Evolutionary conservation across 2,113 vertebrate species (phyloP), one percentile per base, ranked within the genome.

Genomic region (Chlorocebus sabaeus): DNA sequence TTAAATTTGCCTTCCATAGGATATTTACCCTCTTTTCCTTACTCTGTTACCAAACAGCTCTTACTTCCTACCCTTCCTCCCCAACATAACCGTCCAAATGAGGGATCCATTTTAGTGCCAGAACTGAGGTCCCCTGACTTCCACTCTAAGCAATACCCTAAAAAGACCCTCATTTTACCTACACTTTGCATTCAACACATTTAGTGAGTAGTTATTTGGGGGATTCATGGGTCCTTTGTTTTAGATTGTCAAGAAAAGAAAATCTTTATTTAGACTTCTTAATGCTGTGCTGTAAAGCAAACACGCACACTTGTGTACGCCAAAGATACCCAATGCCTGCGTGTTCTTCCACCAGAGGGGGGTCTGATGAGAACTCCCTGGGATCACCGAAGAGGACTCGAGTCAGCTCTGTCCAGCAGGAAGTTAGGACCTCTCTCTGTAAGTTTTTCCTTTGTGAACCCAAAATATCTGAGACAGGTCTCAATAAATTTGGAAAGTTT

Each of bases 241-340:
- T 38, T 38, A 38, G 30, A 48, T 76, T 79, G 5, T 73, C 72
- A 93, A 72, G 50, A 57, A 6, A 73, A 95, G 55, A 87, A 85
- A 80, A 30, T 38, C 48, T 50, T 95, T 88, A 68, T 61, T 97
- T 90, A 67, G 25, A 12, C 13, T 79, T 81, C 10, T 4, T 0
- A 5, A 11, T 96, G 23, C 38, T 38, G 38, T 38, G 38, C 98
- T 84, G 81, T 50, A 18, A 98, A 99, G 99, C 99, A 61, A 99
- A 99, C 87, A 99, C 99, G 38, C 38, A 14, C 48, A 99, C 99
- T 8, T 99, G 99, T 1, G 99, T 99, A 55, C 99, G 99, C 18
- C 98, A 99, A 78, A 99, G 99, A 48, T 99, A 99, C 98, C 99
- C 99, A 99, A 99, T 1, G 99, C 99, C 92, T 99, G 99, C 97